Evolutionary conservation across 1,140 invertebrate genomes (phyloP).

Genomic region (Metopolophium dirhodum): DNA sequence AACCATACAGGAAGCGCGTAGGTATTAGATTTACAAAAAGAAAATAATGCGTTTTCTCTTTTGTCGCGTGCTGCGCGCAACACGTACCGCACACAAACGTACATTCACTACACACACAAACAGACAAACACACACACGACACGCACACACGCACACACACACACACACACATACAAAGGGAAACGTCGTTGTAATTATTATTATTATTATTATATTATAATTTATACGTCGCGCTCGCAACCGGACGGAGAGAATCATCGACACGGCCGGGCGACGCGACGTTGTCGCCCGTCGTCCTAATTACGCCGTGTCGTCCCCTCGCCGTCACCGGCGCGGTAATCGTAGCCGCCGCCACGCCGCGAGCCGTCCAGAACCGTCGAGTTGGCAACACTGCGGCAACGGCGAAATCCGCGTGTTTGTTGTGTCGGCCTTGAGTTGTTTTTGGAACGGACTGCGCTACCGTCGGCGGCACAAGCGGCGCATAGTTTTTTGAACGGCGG

Average conservation of each 20-base stretch:
- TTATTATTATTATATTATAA: neutral
- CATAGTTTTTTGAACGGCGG: slow-evolving; percentile 24
- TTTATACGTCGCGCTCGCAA: neutral
- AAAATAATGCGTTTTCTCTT: slow-evolving; percentile 4
- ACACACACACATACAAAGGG: neutral
- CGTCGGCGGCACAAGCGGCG: neutral
- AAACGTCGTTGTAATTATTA: neutral
- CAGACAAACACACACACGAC: neutral
- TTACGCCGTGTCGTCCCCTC: neutral
- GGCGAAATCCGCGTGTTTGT: slow-evolving; percentile 41
- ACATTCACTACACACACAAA: neutral
- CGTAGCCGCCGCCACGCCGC: neutral
- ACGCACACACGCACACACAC: neutral
- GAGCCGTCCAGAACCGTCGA: neutral
- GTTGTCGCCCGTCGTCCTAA: slow-evolving; percentile 10
- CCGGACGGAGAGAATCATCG: slow-evolving; percentile 1
- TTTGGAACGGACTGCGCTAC: slow-evolving; percentile 42
- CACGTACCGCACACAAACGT: neutral
- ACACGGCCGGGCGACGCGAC: neutral
- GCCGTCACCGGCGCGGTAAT: neutral
- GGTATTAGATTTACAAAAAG: neutral
- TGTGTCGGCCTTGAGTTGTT: slow-evolving; percentile 43
- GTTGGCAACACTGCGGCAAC: slow-evolving; percentile 38
- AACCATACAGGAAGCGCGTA: neutral
- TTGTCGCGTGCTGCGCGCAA: slow-evolving; percentile 7